Percentiles rank a stretch among this genome's conserved stretches.
Evolutionary conservation across 2,888 invertebrate genomes (phyloP).

Genomic region (Deilephila elpenor): DNA sequence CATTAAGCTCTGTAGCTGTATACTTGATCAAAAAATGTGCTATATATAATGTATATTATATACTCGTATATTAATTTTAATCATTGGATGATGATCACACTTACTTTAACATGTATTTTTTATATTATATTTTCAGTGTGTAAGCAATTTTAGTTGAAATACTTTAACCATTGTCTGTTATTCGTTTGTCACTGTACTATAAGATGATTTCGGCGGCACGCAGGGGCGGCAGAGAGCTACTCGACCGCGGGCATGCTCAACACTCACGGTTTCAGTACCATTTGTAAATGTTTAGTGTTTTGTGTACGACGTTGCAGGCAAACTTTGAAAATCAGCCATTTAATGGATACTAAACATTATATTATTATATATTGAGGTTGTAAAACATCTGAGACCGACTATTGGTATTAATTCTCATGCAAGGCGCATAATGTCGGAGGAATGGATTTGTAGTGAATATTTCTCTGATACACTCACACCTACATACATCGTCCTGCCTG

Average conservation of each 20-base stretch:
- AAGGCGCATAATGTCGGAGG: background rate
- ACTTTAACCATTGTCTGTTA: too few relatives aligned
- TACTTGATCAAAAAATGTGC: too few relatives aligned
- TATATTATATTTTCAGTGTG: too few relatives aligned
- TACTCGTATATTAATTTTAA: too few relatives aligned
- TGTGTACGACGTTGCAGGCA: constrained; percentile 31
- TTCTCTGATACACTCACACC: too few relatives aligned
- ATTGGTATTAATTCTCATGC: background rate
- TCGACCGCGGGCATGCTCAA: background rate
- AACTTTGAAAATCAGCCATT: background rate
- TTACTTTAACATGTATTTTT: too few relatives aligned
- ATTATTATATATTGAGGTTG: background rate
- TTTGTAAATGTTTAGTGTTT: constrained; percentile 12
- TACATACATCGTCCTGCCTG: too few relatives aligned
- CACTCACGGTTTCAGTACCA: background rate
- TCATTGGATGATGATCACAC: too few relatives aligned
- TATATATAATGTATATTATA: too few relatives aligned
- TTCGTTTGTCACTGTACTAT: too few relatives aligned
- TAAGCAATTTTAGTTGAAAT: too few relatives aligned
- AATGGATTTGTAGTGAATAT: background rate
- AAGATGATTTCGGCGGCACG: background rate
- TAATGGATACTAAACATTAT: background rate
- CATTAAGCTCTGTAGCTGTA: too few relatives aligned
- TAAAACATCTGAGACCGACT: background rate
- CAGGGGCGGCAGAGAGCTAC: background rate